Evolutionary conservation across 2,113 vertebrate species (phyloP).

Genomic region (Thinocorus orbignyianus): DNA sequence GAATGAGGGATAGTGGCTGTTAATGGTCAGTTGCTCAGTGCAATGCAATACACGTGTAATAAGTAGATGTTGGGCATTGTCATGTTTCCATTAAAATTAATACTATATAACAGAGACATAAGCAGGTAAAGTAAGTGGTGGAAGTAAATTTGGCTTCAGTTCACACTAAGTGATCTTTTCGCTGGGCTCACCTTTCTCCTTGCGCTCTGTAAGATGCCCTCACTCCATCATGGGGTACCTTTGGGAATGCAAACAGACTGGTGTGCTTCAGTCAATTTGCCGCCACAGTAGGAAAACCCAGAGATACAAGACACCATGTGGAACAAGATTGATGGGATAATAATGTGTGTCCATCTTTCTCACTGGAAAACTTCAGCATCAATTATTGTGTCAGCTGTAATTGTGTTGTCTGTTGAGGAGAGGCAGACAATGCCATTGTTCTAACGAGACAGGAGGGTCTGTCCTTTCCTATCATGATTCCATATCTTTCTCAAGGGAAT

Average conservation of each 20-base stretch:
- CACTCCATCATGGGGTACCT: fast-evolving
- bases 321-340: slow-evolving; percentile 15
- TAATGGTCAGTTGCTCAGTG: not conserved
- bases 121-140: not conserved
- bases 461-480: not conserved
- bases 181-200: not conserved
- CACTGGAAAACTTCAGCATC: slow-evolving; percentile 15
- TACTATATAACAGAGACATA: not conserved
- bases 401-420: not conserved
- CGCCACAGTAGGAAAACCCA: not conserved
- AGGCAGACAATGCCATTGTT: not conserved
- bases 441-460: slow-evolving; percentile 15
- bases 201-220: not conserved
- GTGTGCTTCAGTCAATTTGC: slow-evolving; percentile 19
- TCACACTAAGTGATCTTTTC: not conserved
- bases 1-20: not conserved
- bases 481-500: slow-evolving; percentile 16
- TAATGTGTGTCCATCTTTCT: not conserved
- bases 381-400: slow-evolving; percentile 35
- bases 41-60: fast-evolving
- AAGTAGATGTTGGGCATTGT: not conserved
- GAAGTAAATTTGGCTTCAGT: not conserved
- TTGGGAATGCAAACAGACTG: not conserved
- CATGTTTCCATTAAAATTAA: not conserved
- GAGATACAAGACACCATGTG: not conserved